Evolutionary conservation across 2,113 vertebrate species (phyloP), one percentile per base, ranked within the genome.

Genomic region (Petrocephalus microphthalmus): DNA sequence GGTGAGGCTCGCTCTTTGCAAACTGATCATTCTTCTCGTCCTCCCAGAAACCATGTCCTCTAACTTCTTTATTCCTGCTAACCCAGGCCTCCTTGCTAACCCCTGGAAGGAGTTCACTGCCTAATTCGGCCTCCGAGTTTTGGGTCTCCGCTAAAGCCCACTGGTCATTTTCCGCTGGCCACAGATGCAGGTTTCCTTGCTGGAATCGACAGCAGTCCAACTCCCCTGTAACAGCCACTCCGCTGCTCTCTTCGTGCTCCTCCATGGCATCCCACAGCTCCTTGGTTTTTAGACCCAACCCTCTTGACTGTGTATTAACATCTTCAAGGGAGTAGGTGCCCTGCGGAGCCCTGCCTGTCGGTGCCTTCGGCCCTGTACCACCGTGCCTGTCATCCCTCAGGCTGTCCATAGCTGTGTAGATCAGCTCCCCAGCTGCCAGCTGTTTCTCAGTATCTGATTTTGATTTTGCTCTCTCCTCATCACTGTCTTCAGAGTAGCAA

Each of bases 141-240:
- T 90, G 93, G 87, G 88, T 93, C 82, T 96, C 94, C 0, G 95
- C 93, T 78, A 93, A 93, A 19, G 94, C 94, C 95, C 94, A 95
- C 90, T 95, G 95, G 91, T 96, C 93, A 87, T 95, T 96, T 91
- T 95, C 95, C 7, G 92, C 91, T 3, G 94, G 93, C 93, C 94
- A 95, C 89, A 95, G 67, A 45, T 90, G 92, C 11, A 94, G 86
- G 25, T 95, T 92, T 1, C 88, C 89, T 54, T 94, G 90, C 29
- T 92, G 91, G 84, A 94, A 93, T 53, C 90, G 92, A 13, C 93
- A 92, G 86, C 93, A 94, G 89, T 94, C 94, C 19, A 94, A 89
- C 89, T 94, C 93, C 33, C 92, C 93, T 20, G 85, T 92, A 7
- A 95, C 88, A 10, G 84, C 92, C 33, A 71, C 85, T 86, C 84